Evolutionary conservation across 2,888 invertebrate species (phyloP).

Genomic region (Anticlea derivata): DNA sequence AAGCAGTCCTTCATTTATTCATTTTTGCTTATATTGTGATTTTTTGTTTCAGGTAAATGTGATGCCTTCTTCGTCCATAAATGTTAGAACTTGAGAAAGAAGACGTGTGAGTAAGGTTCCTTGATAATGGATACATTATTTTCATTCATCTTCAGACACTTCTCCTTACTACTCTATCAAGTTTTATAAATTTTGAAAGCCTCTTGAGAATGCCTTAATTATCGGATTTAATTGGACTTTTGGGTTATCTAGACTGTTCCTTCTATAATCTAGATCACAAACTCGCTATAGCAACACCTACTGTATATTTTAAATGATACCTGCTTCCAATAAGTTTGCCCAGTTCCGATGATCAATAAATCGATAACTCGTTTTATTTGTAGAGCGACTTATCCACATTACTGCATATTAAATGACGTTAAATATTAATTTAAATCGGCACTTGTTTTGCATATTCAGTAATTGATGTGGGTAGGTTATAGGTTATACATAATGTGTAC

Average conservation of each 20-base stretch:
- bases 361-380: not conserved
- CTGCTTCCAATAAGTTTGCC: too few relatives aligned
- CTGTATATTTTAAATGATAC: too few relatives aligned
- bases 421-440: constrained; percentile 10
- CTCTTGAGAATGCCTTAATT: too few relatives aligned
- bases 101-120: not conserved
- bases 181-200: too few relatives aligned
- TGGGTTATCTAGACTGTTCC: too few relatives aligned
- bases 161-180: too few relatives aligned
- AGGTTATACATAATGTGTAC: not conserved
- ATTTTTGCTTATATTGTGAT: too few relatives aligned
- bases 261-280: too few relatives aligned
- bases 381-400: not conserved
- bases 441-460: constrained; percentile 6
- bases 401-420: constrained; percentile 6
- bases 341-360: not conserved
- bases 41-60: constrained; percentile 14
- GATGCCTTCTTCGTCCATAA: not conserved
- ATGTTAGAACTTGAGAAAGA: not conserved
- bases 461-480: not conserved
- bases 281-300: too few relatives aligned
- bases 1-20: too few relatives aligned
- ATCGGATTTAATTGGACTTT: too few relatives aligned
- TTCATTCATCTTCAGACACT: too few relatives aligned
- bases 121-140: not conserved